A percentile compares a stretch with the other conserved stretches of the same genome.
Conservation (phyloP, 2,113 vertebrate genomes). For the Saimiri boliviensis region DNA sequence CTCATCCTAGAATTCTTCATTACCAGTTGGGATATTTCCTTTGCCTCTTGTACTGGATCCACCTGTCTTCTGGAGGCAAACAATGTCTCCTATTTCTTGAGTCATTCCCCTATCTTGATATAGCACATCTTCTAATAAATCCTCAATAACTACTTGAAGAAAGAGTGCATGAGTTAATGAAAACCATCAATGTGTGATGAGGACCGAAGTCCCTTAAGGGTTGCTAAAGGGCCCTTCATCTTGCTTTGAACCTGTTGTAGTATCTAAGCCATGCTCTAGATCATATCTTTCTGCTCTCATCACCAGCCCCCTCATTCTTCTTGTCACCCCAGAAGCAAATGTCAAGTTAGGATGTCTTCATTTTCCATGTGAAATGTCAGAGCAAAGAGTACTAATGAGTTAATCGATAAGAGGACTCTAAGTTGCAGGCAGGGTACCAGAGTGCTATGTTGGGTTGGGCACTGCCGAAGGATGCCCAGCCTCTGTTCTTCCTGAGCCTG, state of each 20-base stretch:
- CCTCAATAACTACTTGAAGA: background rate
- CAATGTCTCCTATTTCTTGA: background rate
- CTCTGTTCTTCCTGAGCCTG: constrained; percentile 53
- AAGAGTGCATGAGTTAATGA: background rate
- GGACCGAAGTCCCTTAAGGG: too few species aligned
- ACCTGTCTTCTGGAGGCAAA: background rate
- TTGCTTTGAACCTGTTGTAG: background rate
- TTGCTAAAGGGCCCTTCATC: background rate
- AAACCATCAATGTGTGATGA: background rate
- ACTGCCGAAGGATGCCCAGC: background rate
- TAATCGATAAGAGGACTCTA: constrained; percentile 32
- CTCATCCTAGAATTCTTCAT: background rate
- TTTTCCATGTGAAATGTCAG: constrained; percentile 8
- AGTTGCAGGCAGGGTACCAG: constrained; percentile 19
- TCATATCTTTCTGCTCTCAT: background rate
- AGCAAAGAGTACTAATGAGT: constrained; percentile 29
- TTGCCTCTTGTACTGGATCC: background rate
- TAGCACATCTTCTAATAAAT: background rate
- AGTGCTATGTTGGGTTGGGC: background rate
- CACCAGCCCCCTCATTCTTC: background rate
- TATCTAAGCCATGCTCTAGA: background rate
- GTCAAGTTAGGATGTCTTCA: background rate
- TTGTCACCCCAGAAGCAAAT: background rate
- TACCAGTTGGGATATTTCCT: background rate
- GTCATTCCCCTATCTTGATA: background rate